Evolutionary conservation across 2,888 invertebrate genomes (phyloP), one percentile per base, ranked within the genome.

Genomic region (Microplitis manilae): DNA sequence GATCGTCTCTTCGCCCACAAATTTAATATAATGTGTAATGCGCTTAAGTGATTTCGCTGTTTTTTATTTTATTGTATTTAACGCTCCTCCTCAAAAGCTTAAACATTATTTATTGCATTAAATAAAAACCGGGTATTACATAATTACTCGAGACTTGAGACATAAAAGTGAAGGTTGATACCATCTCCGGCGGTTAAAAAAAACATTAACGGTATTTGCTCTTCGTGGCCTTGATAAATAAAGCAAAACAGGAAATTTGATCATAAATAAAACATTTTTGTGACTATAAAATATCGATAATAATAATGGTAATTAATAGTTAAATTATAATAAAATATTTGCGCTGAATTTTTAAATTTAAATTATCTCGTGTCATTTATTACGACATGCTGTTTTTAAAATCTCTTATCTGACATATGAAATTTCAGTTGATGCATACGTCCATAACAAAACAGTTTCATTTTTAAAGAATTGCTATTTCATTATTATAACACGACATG

Each of bases 111-210:
- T 6, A 41, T 9, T 50, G 50, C 13, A 50, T 13, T 50, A 50
- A 50, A 50, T 50, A 50, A 2, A 50, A 50, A 50, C 13, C 50
- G 50, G 50, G 50, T 50, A 13, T 50, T 50, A 50, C 50, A 50
- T 50, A 50, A 50, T 50, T 50, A 13, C 50, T 13, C 50, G 50
- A 13, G n/a, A 39, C 5, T 39, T 41, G 68, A 17, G 17, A 17
- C 9, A 68, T 68, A 68, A 68, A 41, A 41, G 9, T 68, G 68
- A 41, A 15, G 40, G 15, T n/a, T 13, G 68, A 15, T 15, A 40
- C 50, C 50, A 68, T 68, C 20, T 68, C 40, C 15, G 40, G 8
- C 8, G 13, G 8, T 15, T 5, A 20, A 68, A 41, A 68, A 68
- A 15, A 40, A 68, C 50, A 8, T 68, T 68, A 40, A 68, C 20